These are phyloP conservation scores for Homarus gammarus DNA, from an alignment of 2,888 invertebrate species.

Conservation along the genomic window DNA sequence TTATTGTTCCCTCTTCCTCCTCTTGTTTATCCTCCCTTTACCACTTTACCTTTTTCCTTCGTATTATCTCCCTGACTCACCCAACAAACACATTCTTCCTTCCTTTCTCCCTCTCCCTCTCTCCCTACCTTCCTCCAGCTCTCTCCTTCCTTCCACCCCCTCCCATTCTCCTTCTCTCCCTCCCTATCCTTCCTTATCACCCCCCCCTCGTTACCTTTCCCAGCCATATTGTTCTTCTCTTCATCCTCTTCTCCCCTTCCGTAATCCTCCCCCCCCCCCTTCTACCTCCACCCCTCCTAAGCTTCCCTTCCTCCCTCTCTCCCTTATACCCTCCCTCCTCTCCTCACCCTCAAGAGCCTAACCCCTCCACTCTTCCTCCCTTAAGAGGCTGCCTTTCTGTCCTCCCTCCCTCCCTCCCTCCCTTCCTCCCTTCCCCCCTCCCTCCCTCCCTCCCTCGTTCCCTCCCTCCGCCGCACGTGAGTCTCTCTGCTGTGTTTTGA, in stretches of 20 bases:
- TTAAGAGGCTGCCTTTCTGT: neutral
- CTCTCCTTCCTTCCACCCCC: neutral
- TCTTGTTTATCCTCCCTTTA: too few species aligned
- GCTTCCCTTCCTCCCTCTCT: neutral
- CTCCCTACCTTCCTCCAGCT: conserved; percentile 2
- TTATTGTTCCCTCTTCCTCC: neutral
- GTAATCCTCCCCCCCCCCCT: too few species aligned
- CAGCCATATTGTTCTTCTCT: too few species aligned
- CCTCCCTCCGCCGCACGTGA: conserved; percentile 44
- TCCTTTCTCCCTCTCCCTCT: neutral
- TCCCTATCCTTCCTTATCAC: too few species aligned
- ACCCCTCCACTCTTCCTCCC: neutral
- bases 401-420: neutral
- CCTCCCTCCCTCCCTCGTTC: neutral
- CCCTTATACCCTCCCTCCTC: neutral
- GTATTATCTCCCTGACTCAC: too few species aligned
- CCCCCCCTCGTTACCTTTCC: too few species aligned
- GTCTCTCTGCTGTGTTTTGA: conserved; percentile 65
- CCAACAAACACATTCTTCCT: conserved; percentile 2
- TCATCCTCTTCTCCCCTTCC: neutral
- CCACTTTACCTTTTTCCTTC: too few species aligned
- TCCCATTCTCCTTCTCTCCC: neutral
- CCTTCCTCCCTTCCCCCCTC: neutral
- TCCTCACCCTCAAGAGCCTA: neutral
- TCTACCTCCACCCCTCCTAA: too few species aligned